Conservation (phyloP, 1,140 invertebrate species). For the Nilaparvata lugens region DNA sequence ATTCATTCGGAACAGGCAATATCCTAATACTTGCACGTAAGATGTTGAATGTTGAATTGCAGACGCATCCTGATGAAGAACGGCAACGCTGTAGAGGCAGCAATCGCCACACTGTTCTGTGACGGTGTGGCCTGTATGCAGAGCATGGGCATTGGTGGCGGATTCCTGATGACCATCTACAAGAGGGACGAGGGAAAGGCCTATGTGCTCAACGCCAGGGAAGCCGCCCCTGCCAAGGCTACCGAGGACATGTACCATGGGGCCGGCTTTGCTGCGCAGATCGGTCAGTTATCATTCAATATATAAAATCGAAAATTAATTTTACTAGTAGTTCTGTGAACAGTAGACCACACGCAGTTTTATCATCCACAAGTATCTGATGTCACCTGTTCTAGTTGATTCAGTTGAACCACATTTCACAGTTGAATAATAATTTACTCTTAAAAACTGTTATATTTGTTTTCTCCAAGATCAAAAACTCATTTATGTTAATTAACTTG, state of each 20-base stretch:
- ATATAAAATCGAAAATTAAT: too few species aligned
- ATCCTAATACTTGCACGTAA: not conserved
- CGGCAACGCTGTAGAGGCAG: constrained; percentile 75
- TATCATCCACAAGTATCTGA: too few species aligned
- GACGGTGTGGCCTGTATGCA: constrained; percentile 72
- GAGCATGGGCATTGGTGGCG: constrained; percentile 74
- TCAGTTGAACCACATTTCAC: too few species aligned
- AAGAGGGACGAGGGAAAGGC: constrained; percentile 39
- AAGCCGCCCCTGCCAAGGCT: constrained; percentile 52
- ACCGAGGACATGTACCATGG: constrained; percentile 50
- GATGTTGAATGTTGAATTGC: constrained; percentile 14
- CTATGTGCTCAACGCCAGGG: constrained; percentile 52
- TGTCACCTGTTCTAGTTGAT: too few species aligned
- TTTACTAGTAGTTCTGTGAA: too few species aligned
- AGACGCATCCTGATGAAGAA: constrained; percentile 51
- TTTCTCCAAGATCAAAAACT: too few species aligned
- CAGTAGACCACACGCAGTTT: too few species aligned
- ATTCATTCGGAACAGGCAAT: constrained; percentile 25
- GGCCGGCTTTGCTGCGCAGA: constrained; percentile 38
- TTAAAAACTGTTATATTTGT: too few species aligned
- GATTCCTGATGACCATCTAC: constrained; percentile 70
- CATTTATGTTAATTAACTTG: too few species aligned
- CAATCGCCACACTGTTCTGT: constrained; percentile 71
- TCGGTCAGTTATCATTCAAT: constrained; percentile 40
- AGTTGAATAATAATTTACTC: too few species aligned